Base-by-base conservation (phyloP, 2,113 vertebrate genomes). In the Melanotaenia duboulayi region DNA sequence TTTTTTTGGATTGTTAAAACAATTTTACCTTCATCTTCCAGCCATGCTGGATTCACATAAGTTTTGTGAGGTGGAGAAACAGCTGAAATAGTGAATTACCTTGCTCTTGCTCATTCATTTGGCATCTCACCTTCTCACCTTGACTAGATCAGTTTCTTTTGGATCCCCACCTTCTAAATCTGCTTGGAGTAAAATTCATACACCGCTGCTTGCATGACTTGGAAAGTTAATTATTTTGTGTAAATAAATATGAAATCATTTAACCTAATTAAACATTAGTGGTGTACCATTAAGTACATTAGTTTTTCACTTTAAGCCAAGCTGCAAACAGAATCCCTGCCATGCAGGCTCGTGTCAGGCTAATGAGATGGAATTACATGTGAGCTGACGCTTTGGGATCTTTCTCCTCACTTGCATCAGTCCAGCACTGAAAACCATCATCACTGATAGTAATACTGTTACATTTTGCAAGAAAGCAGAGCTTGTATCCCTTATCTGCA, bases 401-500 rank as follows among this genome's bases (percentile, higher is more conserved):
- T 5, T 44, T 54, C 16, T 65, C 42, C 42, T 76, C 40, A 23
- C 70, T 0, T 4, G 20, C 44, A 57, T 67, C 57, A 19, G 5
- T 71, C 75, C 61, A 12, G 40, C 12, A 0, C 59, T 65, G 57
- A 81, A 25, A 28, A 28, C 56, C 20, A 63, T 25, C 60, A 60
- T 54, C 42, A 0, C 40, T 59, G 65, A 74, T 44, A 69, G 50
- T 6, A 28, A 28, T 56, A 7, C 57, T 63, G 55, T 37, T 71
- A 51, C 13, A 20, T 50, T 10, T 58, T 65, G 48, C 64, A 68
- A 60, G 28, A 71, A 84, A 77, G 56, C 10, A 37, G 52, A 64
- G 51, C 83, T 79, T 75, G 42, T 68, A 46, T 78, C 51, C 44
- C 37, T 52, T 74, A 69, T 57, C 60, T 85, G 39, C 74, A 62